phyloP scores from a whole-genome alignment of 1,140 invertebrate species.

The Eulimnadia texana region DNA sequence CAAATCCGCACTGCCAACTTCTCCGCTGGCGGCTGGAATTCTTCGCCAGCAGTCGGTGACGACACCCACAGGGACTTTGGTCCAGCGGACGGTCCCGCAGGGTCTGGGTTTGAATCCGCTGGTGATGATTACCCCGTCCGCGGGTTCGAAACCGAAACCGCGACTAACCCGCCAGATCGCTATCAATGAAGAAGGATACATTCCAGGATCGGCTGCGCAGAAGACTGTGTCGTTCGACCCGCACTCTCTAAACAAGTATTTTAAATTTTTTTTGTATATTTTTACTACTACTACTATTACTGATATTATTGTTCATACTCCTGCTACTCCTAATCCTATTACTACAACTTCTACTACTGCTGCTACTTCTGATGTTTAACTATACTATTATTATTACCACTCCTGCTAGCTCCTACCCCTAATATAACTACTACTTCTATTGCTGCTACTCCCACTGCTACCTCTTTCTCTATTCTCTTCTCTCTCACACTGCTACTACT shows the following conservation, averaged over 20 bases:
- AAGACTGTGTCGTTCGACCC: conserved; percentile 17
- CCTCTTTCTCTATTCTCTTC: no score
- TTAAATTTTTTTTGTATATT: not conserved
- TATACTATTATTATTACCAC: no score
- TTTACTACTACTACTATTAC: not conserved
- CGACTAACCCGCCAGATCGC: conserved; percentile 59
- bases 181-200: conserved; percentile 40
- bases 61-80: not conserved
- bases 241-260: not conserved
- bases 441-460: no score
- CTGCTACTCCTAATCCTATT: not conserved
- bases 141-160: conserved; percentile 37
- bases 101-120: conserved; percentile 22
- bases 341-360: no score
- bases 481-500: no score
- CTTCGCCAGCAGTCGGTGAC: conserved; percentile 8
- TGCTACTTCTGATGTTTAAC: no score
- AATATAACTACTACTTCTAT: no score
- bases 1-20: conserved; percentile 9
- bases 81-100: conserved; percentile 21
- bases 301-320: not conserved
- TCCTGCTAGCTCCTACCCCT: no score
- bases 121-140: conserved; percentile 15
- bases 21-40: conserved; percentile 16
- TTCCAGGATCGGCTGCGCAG: not conserved